Conservation (phyloP, 2,113 vertebrate species). For the Bolborhynchus lineola region DNA sequence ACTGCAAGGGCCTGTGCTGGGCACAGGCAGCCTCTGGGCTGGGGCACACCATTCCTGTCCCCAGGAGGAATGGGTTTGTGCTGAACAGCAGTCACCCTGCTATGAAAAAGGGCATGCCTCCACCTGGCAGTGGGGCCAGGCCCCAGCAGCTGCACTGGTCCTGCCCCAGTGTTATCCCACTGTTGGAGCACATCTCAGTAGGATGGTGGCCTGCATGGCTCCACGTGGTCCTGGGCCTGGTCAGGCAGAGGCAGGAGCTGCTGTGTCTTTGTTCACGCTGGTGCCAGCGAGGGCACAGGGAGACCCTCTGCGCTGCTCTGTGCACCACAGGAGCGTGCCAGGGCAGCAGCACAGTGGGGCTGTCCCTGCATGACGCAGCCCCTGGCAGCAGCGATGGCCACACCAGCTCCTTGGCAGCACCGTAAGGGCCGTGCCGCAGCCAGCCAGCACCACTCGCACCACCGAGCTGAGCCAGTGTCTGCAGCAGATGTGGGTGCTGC, state of each 20-base stretch:
- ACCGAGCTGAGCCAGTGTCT: not conserved
- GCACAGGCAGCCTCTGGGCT: not conserved
- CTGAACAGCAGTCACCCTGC: not conserved
- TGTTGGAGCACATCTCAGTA: fast-evolving
- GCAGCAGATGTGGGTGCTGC: not conserved
- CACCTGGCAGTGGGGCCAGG: not conserved
- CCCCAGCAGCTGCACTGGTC: not conserved
- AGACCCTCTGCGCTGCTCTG: not conserved
- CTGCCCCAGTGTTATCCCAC: not conserved
- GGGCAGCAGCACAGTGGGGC: not conserved
- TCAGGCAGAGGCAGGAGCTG: not conserved
- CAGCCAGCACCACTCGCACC: not conserved
- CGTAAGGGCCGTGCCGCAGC: not conserved
- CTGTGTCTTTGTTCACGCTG: not conserved
- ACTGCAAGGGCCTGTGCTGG: not conserved
- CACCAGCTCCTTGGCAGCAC: not conserved
- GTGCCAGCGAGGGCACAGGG: not conserved
- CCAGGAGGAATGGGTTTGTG: not conserved
- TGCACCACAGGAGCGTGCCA: not conserved
- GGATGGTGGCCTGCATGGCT: not conserved
- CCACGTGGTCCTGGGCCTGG: fast-evolving
- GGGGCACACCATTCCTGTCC: fast-evolving
- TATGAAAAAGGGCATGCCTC: fast-evolving
- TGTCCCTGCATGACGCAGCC: fast-evolving
- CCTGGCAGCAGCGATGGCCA: not conserved